A percentile compares a stretch with the other conserved stretches of the same genome.
These are phyloP conservation scores for Amphipyra berbera DNA, from an alignment of 2,888 invertebrate species.

Conservation along the genomic window DNA sequence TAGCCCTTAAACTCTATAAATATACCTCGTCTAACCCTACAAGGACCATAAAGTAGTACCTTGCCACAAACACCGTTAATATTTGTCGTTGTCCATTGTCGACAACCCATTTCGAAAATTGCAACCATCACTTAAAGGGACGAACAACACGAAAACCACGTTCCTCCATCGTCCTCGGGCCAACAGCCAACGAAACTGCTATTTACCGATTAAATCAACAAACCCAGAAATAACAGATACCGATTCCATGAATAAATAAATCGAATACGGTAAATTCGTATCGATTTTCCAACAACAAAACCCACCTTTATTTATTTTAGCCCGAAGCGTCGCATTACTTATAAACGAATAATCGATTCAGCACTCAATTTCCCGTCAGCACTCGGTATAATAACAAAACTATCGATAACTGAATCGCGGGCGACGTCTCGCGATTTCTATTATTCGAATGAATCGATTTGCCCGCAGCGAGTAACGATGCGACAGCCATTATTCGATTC, in stretches of 20 bases:
- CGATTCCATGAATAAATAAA: slow-evolving; percentile 58
- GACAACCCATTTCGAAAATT: slow-evolving; percentile 54
- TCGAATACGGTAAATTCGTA: slow-evolving; percentile 58
- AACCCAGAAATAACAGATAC: slow-evolving; percentile 52
- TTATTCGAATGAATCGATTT: slow-evolving; percentile 77
- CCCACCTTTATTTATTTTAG: slow-evolving; percentile 69
- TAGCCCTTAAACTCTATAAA: background rate
- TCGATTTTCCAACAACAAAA: slow-evolving; percentile 60
- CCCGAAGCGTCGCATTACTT: slow-evolving; percentile 74
- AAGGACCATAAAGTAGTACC: background rate
- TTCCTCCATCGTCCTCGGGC: slow-evolving; percentile 41
- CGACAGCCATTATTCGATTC: slow-evolving; percentile 73
- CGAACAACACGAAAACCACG: slow-evolving; percentile 32
- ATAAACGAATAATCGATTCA: slow-evolving; percentile 79
- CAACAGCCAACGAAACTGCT: slow-evolving; percentile 42
- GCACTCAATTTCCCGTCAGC: slow-evolving; percentile 76
- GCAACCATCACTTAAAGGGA: slow-evolving; percentile 45
- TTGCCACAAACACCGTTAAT: slow-evolving; percentile 47
- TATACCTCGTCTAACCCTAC: slow-evolving; percentile 20
- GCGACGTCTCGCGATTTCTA: slow-evolving; percentile 75
- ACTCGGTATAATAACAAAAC: slow-evolving; percentile 77
- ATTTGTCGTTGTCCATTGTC: slow-evolving; percentile 49
- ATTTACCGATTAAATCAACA: slow-evolving; percentile 53
- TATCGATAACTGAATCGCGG: slow-evolving; percentile 77
- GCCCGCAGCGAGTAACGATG: slow-evolving; percentile 69